A percentile compares a stretch with the other conserved stretches of the same genome.
These are phyloP conservation scores for Hippocampus kuda DNA, from an alignment of 2,797 vertebrate species.

Conservation along the genomic window DNA sequence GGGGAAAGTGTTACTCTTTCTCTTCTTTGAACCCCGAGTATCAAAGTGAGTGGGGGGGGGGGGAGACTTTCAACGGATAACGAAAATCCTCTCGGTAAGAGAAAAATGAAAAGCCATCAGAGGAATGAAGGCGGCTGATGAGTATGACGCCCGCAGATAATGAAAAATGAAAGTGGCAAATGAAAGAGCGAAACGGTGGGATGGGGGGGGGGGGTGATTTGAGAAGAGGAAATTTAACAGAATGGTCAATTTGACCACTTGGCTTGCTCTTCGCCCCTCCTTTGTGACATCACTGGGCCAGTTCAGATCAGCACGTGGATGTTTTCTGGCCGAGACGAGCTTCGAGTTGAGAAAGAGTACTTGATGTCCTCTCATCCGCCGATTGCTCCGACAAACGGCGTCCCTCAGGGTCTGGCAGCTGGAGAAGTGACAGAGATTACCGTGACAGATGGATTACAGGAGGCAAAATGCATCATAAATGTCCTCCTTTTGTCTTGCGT, in stretches of 20 bases:
- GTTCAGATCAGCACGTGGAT: slow-evolving; percentile 24
- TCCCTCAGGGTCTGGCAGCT: neutral
- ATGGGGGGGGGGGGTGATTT: slow-evolving; percentile 12
- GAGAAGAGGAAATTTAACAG: slow-evolving; percentile 25
- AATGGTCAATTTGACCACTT: slow-evolving; percentile 8
- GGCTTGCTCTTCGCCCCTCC: slow-evolving; percentile 4
- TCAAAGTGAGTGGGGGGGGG: slow-evolving; percentile 13
- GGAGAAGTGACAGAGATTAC: neutral
- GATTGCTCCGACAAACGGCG: neutral
- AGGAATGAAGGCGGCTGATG: slow-evolving; percentile 36
- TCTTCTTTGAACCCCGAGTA: slow-evolving; percentile 19
- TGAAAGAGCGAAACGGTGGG: neutral
- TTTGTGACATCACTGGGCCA: slow-evolving; percentile 17
- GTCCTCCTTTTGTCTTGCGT: neutral
- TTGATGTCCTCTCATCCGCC: neutral
- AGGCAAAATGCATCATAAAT: slow-evolving; percentile 1
- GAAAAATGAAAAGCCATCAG: slow-evolving; percentile 39
- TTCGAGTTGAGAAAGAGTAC: neutral
- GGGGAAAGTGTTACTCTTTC: slow-evolving; percentile 15
- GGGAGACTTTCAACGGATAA: slow-evolving; percentile 21
- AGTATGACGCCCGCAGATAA: slow-evolving; percentile 23
- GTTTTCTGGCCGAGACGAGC: slow-evolving; percentile 8
- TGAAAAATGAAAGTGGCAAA: slow-evolving; percentile 35
- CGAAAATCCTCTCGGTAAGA: slow-evolving; percentile 35
- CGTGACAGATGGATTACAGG: neutral